A percentile compares a stretch with the other conserved stretches of the same genome.
Evolutionary conservation across 2,888 invertebrate genomes (phyloP).

Genomic region (Agapostemon virescens): DNA sequence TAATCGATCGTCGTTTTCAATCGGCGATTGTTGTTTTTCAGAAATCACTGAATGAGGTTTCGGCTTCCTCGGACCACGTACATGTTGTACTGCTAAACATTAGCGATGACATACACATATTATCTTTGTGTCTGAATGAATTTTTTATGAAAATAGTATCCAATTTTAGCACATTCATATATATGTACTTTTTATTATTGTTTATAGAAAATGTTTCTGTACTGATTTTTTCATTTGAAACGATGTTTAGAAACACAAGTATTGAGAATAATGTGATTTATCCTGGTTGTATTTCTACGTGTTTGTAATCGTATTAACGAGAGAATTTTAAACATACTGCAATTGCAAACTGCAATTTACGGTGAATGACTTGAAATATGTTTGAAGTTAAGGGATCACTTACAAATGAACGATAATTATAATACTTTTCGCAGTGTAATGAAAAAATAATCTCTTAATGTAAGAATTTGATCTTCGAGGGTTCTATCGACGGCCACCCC

Average conservation of each 20-base stretch:
- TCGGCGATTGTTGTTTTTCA: constrained; percentile 73
- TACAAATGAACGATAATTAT: too few species aligned
- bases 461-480: neutral
- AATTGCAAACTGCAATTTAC: too few species aligned
- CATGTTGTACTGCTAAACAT: constrained; percentile 95
- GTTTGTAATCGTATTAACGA: too few species aligned
- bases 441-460: neutral
- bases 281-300: too few species aligned
- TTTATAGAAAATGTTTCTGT: neutral
- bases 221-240: neutral
- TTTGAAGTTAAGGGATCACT: too few species aligned
- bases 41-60: constrained; percentile 85
- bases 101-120: constrained; percentile 45
- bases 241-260: neutral
- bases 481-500: neutral
- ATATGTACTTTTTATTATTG: neutral
- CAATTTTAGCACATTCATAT: neutral
- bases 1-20: constrained; percentile 72
- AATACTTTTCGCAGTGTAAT: neutral
- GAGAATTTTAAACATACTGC: too few species aligned
- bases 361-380: too few species aligned
- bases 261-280: too few species aligned
- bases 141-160: neutral
- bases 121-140: constrained; percentile 27
- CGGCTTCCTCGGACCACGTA: constrained; percentile 96